Evolutionary conservation across 2,797 vertebrate genomes (phyloP), one percentile per base, ranked within the genome.

Genomic region (Microcaecilia unicolor): DNA sequence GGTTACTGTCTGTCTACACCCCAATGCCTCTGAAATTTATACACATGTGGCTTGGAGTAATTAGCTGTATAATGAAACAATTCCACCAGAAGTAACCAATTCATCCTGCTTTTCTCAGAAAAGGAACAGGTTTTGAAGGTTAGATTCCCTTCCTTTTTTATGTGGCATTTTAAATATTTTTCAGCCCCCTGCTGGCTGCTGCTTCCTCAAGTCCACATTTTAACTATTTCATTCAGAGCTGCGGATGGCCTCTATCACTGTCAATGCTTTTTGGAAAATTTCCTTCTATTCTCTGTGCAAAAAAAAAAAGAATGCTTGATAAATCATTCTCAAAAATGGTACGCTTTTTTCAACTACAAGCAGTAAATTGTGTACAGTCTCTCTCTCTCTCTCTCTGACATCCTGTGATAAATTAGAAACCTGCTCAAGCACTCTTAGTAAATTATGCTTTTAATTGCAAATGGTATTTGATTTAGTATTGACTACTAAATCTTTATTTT

Each of bases 371-470:
- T n/a, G n/a, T n/a, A n/a, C n/a, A n/a, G n/a, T n/a, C n/a, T n/a
- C n/a, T n/a, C n/a, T n/a, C n/a, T n/a, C n/a, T n/a, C n/a, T n/a
- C n/a, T n/a, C n/a, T n/a, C n/a, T n/a, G n/a, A n/a, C n/a, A n/a
- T n/a, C n/a, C n/a, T n/a, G 34, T 50, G 54, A 62, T 31, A 60
- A 64, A 64, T 37, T 13, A 57, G 20, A 15, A 29, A 52, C 41
- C 39, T 27, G 18, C 16, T 57, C 23, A 15, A 37, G 40, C 19
- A 9, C 57, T 64, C 59, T 47, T 34, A 26, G 48, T 55, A 66
- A 61, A 54, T 61, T 44, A 54, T 34, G 6, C 18, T 46, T 34
- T 57, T 63, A 63, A 68, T 53, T 59, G 48, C 41, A 54, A 52
- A 50, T 54, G 40, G 23, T 63, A 48, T 67, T 67, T 59, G n/a